Base-by-base conservation (phyloP, 2,113 vertebrate genomes). In the Podiceps cristatus region DNA sequence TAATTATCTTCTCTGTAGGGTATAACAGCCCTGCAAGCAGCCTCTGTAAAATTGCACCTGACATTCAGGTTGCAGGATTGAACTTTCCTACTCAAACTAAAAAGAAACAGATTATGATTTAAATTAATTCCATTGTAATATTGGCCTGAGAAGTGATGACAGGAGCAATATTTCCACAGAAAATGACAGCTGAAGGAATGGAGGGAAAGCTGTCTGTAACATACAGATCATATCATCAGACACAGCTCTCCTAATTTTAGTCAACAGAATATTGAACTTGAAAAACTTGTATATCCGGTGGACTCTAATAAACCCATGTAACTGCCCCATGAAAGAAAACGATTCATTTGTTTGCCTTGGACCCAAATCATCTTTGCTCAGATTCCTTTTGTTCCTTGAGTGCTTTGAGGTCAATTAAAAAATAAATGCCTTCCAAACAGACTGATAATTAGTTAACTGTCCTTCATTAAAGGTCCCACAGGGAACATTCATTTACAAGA, bases 361-460 rank as follows among this genome's bases (percentile, higher is more conserved):
- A 94, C 45, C 18, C 73, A 84, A 91, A 89, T 20, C 2, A 89
- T 89, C 72, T 93, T 92, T 83, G 50, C 53, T 72, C 62, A 79
- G 42, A 52, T 91, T 88, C n/a, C 56, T 93, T 96, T 88, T 96
- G 45, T 91, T 96, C 71, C 75, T 94, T 96, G 64, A 96, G 63
- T 94, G 59, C 53, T 96, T 82, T 85, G 52, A 98, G 89, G 79
- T 91, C 92, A 92, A 92, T 97, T 91, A 92, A 95, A 95, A 97
- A 97, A 97, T 90, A 27, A 97, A 93, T 60, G 56, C 28, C 91
- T 98, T 97, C 74, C 78, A 95, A 98, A 96, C 33, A 29, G 58
- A 97, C 55, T 53, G 92, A 96, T 97, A 98, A 97, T 97, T 97
- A 96, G 96, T 94, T 98, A 97, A 91, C 86, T 93, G 94, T 91